Percentiles rank a stretch among this genome's conserved stretches.
These are phyloP conservation scores for Falcaria lacertinaria DNA, from an alignment of 2,888 invertebrate species.

Conservation along the genomic window DNA sequence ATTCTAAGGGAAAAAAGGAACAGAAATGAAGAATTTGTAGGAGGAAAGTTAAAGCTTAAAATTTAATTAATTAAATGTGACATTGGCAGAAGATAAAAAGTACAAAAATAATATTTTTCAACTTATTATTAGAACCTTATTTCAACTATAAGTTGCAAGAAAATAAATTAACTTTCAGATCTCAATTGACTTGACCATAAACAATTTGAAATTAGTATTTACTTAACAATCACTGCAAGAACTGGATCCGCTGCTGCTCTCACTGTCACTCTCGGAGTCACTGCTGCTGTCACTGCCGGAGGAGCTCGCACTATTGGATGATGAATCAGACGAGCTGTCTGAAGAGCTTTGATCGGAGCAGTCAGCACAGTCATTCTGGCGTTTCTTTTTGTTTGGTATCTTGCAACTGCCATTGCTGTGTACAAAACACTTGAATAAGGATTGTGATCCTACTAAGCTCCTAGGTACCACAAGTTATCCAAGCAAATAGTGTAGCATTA, in stretches of 20 bases:
- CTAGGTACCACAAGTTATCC: no score
- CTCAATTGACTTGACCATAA: not conserved
- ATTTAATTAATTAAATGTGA: no score
- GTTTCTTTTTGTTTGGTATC: conserved; percentile 63
- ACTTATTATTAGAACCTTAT: not conserved
- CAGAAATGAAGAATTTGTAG: no score
- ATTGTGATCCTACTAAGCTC: not conserved
- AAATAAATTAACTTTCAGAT: not conserved
- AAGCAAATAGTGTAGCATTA: no score
- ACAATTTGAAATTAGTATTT: not conserved
- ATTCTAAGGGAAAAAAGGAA: no score
- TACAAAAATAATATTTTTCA: not conserved
- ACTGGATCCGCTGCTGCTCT: conserved; percentile 43
- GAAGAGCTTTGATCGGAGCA: conserved; percentile 53
- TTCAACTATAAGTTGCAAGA: not conserved
- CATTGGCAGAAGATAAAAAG: not conserved
- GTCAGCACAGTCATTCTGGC: conserved; percentile 43
- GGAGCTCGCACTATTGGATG: conserved; percentile 47
- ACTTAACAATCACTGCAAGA: conserved; percentile 41
- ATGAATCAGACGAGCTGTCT: conserved; percentile 50
- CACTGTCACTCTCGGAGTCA: conserved; percentile 51
- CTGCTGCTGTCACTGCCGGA: conserved; percentile 50
- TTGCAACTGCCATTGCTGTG: conserved; percentile 59
- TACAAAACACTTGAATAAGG: not conserved
- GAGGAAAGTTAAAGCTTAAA: no score